Conservation (phyloP, 2,113 vertebrate genomes). For the Bufo gargarizans region DNA sequence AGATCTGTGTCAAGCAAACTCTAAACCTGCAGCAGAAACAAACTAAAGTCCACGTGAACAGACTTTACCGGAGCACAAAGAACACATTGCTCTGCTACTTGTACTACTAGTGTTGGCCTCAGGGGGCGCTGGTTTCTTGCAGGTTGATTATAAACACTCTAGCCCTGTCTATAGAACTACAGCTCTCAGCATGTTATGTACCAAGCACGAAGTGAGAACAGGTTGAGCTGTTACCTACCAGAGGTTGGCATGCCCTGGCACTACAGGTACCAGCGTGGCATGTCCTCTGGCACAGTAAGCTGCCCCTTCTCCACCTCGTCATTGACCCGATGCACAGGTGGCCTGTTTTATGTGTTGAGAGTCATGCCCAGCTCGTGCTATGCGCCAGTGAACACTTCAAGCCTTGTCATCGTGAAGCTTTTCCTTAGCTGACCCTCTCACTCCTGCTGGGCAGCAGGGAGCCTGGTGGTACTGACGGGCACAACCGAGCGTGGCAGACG, state of each 20-base stretch:
- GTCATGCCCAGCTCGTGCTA: background rate
- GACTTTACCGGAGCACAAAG: too few species aligned
- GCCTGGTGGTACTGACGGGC: background rate
- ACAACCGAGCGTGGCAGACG: background rate
- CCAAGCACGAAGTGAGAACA: background rate
- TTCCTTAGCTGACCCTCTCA: background rate
- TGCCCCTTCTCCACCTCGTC: too few species aligned
- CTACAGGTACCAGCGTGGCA: too few species aligned
- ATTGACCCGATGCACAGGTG: too few species aligned
- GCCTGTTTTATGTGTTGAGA: too few species aligned
- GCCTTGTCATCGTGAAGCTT: background rate
- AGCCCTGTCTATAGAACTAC: background rate
- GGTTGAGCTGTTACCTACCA: too few species aligned
- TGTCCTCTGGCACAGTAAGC: too few species aligned
- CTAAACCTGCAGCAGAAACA: too few species aligned
- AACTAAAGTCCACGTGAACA: too few species aligned
- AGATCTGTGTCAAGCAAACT: too few species aligned
- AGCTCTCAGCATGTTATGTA: background rate
- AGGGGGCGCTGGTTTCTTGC: background rate
- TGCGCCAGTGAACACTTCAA: background rate
- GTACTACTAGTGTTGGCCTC: background rate
- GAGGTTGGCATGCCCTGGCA: too few species aligned
- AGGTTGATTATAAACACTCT: background rate
- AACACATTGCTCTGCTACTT: background rate
- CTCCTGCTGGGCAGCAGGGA: background rate